Evolutionary conservation across 2,797 vertebrate species (phyloP).

Genomic region (Falco cherrug): DNA sequence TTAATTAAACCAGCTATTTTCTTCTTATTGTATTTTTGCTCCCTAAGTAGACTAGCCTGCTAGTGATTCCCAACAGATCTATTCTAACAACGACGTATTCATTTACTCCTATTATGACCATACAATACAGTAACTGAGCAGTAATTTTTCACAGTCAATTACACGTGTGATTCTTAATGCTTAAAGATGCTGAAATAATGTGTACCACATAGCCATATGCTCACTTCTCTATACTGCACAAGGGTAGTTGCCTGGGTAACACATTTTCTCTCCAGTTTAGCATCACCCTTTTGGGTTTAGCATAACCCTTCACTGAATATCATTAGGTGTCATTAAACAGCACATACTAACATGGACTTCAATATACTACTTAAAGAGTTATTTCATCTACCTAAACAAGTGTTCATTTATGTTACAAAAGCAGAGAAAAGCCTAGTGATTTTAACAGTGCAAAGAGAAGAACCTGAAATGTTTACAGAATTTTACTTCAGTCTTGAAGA

Average conservation of each 20-base stretch:
- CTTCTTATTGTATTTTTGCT: constrained; percentile 88
- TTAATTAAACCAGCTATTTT: constrained; percentile 88
- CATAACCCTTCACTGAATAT: constrained; percentile 92
- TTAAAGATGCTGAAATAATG: constrained; percentile 95
- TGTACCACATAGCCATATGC: constrained; percentile 88
- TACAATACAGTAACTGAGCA: constrained; percentile 97
- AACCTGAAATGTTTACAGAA: not conserved
- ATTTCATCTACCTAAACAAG: constrained; percentile 77
- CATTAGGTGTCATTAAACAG: constrained; percentile 99
- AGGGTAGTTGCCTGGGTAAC: constrained; percentile 93
- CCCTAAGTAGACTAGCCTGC: constrained; percentile 85
- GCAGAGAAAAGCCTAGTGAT: constrained; percentile 30
- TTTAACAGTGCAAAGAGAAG: constrained; percentile 32
- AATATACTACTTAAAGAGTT: constrained; percentile 78
- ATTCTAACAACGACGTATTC: constrained; percentile 90
- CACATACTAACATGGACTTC: constrained; percentile 93
- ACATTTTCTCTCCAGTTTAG: constrained; percentile 86
- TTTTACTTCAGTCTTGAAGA: constrained; percentile 45
- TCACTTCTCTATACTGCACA: constrained; percentile 86
- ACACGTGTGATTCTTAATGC: constrained; percentile 87
- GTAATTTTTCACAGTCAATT: constrained; percentile 95
- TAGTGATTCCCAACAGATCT: constrained; percentile 94
- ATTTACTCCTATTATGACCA: constrained; percentile 96
- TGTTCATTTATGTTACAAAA: constrained; percentile 61
- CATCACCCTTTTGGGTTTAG: constrained; percentile 84